Percentiles rank a stretch among this genome's conserved stretches.
Evolutionary conservation across 2,113 vertebrate species (phyloP).

Genomic region (Tragelaphus scriptus): DNA sequence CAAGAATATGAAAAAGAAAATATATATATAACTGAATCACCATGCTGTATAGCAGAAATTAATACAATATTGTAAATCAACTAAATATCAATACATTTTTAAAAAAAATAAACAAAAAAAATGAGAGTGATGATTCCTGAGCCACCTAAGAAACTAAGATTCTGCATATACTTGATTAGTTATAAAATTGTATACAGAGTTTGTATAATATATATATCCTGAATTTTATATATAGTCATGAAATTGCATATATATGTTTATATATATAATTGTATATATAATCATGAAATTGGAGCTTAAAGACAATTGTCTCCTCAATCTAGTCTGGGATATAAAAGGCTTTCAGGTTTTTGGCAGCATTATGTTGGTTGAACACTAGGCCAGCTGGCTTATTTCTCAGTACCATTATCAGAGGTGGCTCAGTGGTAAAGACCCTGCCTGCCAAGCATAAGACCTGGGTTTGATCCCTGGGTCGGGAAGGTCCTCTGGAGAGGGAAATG

Average conservation of each 20-base stretch:
- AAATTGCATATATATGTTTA: not conserved
- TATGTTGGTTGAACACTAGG: not conserved
- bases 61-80: not conserved
- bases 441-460: not conserved
- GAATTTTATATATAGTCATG: not conserved
- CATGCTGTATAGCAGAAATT: not conserved
- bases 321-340: not conserved
- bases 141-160: not conserved
- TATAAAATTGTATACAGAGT: not conserved
- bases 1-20: not conserved
- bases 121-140: not conserved
- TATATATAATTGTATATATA: not conserved
- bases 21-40: not conserved
- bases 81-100: not conserved
- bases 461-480: not conserved
- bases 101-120: not conserved
- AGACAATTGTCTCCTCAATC: not conserved
- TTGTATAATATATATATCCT: not conserved
- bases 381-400: not conserved
- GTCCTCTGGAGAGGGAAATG: not conserved
- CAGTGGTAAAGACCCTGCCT: not conserved
- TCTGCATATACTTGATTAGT: not conserved
- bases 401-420: not conserved
- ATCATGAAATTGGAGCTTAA: not conserved
- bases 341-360: not conserved